phyloP scores from a whole-genome alignment of 2,113 vertebrate genomes.

The Sardina pilchardus region DNA sequence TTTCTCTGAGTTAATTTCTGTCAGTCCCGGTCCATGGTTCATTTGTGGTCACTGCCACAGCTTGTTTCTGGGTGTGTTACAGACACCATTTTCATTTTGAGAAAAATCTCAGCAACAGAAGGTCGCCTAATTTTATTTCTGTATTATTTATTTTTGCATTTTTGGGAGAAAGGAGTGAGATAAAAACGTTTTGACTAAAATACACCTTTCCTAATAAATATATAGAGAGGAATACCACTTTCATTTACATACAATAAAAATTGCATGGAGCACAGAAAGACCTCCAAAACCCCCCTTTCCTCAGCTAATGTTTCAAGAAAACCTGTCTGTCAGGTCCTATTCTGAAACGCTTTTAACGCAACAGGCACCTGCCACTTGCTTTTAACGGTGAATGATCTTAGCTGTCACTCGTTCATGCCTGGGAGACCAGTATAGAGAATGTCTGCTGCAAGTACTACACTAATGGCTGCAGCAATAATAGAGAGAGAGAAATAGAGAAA shows the following conservation, averaged over 20 bases:
- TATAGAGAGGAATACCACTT: not conserved
- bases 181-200: not conserved
- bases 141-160: not conserved
- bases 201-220: not conserved
- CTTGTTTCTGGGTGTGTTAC: not conserved
- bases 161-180: not conserved
- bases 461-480: not conserved
- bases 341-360: not conserved
- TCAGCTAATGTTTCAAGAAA: not conserved
- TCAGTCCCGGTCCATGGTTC: not conserved
- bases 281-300: not conserved
- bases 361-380: conserved; percentile 2
- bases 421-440: not conserved
- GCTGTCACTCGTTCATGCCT: not conserved
- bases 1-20: not conserved
- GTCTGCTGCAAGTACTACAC: not conserved
- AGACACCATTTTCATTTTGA: not conserved
- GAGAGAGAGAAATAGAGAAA: not conserved
- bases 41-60: not conserved
- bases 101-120: not conserved
- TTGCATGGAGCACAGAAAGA: not conserved
- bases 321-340: not conserved
- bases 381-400: not conserved
- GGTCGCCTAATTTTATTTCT: not conserved
- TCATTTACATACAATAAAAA: not conserved